Percentiles rank a stretch among this genome's conserved stretches.
These are phyloP conservation scores for Martes flavigula DNA, from an alignment of 2,797 vertebrate genomes.

Conservation along the genomic window DNA sequence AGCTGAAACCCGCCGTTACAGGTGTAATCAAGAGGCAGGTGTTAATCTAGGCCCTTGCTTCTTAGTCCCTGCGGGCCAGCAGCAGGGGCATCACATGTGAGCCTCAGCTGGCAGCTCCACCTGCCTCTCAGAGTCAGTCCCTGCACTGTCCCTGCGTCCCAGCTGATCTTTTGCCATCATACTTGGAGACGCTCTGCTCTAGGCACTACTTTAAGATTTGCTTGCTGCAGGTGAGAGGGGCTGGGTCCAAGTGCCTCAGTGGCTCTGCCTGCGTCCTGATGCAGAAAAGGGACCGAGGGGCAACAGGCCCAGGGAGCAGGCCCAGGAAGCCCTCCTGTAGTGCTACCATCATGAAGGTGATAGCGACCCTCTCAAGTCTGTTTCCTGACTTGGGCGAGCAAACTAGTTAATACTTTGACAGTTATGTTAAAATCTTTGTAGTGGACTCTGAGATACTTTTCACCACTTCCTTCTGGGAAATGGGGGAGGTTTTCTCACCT, in stretches of 20 bases:
- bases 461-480: neutral
- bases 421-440: neutral
- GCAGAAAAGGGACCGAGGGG: neutral
- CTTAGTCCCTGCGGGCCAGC: neutral
- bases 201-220: neutral
- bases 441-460: neutral
- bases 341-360: neutral
- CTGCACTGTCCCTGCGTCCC: no score
- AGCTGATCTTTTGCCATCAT: neutral
- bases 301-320: neutral
- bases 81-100: neutral
- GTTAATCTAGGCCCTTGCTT: neutral
- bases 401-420: neutral
- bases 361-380: neutral
- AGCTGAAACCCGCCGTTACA: neutral
- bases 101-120: neutral
- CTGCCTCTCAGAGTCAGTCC: neutral
- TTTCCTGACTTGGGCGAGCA: neutral
- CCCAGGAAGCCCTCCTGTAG: neutral
- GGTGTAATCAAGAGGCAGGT: neutral
- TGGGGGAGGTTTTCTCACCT: neutral
- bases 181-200: neutral
- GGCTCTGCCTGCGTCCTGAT: neutral
- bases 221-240: neutral
- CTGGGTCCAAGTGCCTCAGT: neutral